Evolutionary conservation across 2,113 vertebrate species (phyloP), one percentile per base, ranked within the genome.

Genomic region (Odocoileus hemionus): DNA sequence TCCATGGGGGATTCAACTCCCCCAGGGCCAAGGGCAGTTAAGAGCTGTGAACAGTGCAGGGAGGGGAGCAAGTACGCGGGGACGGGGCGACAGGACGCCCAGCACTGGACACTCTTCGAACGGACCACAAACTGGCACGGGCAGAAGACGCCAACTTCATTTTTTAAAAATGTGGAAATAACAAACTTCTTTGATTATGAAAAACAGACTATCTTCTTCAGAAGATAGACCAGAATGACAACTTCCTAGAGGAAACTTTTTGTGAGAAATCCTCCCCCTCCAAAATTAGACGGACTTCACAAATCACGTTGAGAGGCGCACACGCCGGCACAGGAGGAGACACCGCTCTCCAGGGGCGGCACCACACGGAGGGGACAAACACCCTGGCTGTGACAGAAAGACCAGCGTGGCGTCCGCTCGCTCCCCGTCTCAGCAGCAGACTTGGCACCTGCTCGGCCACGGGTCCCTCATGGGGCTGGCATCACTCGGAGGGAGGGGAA

Each of bases 331-430:
- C 9, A 19, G 45, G 78, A 50, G 45, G 16, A 33, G 78, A 11
- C 78, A 3, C 10, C 78, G 50, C 28, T 11, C 45, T 12, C 50
- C 2, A 50, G 45, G 15, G 33, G 45, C 33, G 50, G 19, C 30
- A 19, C 28, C 11, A 12, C 28, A 30, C 5, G 16, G 45, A 50
- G 28, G 10, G 15, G 28, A 47, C 45, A 10, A 50, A 11, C 76
- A 6, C 8, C 76, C 28, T 33, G 76, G 11, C 15, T 5, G 45
- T 6, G 76, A 19, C 36, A 13, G 1, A 14, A 23, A 39, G 23
- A 43, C 70, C 21, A 26, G n/a, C 36, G 3, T 2, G 3, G 7
- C 2, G 1, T 17, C 1, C 21, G 3, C 36, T 45, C 10, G 0
- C 9, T n/a, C 1, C 0, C 13, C 23, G 28, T 43, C 55, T 58